Base-by-base conservation (phyloP, 2,888 invertebrate species). In the Diadromus collaris region DNA sequence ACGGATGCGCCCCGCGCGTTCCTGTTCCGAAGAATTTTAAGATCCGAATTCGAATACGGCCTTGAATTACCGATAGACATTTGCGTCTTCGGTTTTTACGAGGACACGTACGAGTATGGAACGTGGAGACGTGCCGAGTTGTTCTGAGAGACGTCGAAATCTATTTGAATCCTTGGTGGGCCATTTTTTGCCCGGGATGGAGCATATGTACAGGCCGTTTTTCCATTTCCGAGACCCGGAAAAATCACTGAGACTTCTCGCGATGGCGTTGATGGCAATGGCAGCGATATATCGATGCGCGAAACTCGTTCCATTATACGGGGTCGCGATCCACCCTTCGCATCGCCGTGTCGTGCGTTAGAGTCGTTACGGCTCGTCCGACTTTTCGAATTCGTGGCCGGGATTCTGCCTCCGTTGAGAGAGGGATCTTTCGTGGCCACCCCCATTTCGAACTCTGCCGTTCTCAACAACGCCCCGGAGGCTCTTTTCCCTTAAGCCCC, bases 301-400 rank as follows among this genome's bases (percentile, higher is more conserved):
- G 67, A 79, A 82, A 73, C 73, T 82, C 79, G 72, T 81, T 81
- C 79, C 60, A 79, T 82, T 83, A 81, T 82, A 54, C 71, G 74
- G 76, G 68, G 71, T 24, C 65, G 32, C 24, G n/a, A 51, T 9
- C 29, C 44, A 58, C 61, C 56, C 38, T 56, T 48, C 10, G 48
- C 48, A 16, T 54, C 54, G 44, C 29, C 16, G 44, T 44, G 32
- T 3, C 56, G 27, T 29, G 56, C 56, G 61, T 75, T 63, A 58
- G 67, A 63, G 63, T 68, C 75, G 60, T 70, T 67, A 74, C 65
- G 41, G 74, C 27, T 65, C 73, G 69, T 61, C 54, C 69, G 67
- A 64, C 64, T 76, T 69, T 76, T 79, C 72, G 77, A 68, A 76
- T 76, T 72, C 76, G 72, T 67, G 61, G 48, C 71, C 41, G 75